phyloP scores from a whole-genome alignment of 2,888 invertebrate genomes.

The Phalangium opilio region DNA sequence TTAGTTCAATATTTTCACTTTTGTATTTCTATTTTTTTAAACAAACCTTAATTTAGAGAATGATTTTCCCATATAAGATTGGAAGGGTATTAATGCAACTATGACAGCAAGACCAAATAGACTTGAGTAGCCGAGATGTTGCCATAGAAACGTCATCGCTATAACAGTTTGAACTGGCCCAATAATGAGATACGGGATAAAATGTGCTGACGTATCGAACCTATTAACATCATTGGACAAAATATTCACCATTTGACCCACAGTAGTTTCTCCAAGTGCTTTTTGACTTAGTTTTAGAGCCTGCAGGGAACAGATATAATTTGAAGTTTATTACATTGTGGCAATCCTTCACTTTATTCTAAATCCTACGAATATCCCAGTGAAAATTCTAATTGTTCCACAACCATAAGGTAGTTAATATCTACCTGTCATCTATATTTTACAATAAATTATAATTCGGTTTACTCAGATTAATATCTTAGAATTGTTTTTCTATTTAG shows the following conservation, averaged over 20 bases:
- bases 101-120: constrained; percentile 62
- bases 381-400: no score
- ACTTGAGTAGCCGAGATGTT: constrained; percentile 49
- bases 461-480: no score
- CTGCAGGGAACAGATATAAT: constrained; percentile 32
- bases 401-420: no score
- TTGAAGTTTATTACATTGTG: no score
- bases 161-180: constrained; percentile 67
- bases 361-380: no score
- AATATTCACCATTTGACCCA: constrained; percentile 81
- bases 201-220: constrained; percentile 72
- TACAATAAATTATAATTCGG: no score
- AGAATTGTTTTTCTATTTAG: no score
- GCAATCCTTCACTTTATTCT: no score
- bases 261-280: constrained; percentile 67
- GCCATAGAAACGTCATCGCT: constrained; percentile 62
- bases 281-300: constrained; percentile 42
- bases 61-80: constrained; percentile 43
- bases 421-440: no score
- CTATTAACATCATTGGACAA: constrained; percentile 85
- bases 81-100: constrained; percentile 62
- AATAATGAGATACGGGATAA: constrained; percentile 80
- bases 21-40: no score
- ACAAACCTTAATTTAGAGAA: constrained; percentile 42
- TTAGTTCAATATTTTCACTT: no score